Percentiles rank a stretch among this genome's conserved stretches.
Conservation (phyloP, 2,797 vertebrate species). For the Sus cebifrons region DNA sequence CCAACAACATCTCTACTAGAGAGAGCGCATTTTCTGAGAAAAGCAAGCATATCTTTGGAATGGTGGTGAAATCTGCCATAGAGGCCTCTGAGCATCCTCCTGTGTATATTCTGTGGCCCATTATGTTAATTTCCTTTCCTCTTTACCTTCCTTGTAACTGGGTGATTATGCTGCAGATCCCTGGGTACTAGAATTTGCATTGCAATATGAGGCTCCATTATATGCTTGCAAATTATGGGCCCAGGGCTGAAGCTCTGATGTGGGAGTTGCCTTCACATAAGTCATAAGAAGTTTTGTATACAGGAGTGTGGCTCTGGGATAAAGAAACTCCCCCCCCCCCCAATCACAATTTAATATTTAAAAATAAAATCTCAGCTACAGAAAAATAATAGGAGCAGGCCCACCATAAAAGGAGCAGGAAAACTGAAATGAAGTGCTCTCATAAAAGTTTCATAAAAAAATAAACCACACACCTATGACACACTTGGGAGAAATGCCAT, state of each 20-base stretch:
- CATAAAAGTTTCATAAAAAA: conserved; percentile 71
- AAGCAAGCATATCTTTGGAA: conserved; percentile 8
- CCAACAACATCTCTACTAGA: background rate
- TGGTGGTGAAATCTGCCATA: conserved; percentile 1
- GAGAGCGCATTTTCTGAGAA: conserved; percentile 51
- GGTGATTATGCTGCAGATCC: conserved; percentile 63
- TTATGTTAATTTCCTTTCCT: conserved; percentile 79
- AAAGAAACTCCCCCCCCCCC: conserved; percentile 67
- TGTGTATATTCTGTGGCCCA: conserved; percentile 69
- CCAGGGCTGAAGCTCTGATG: conserved; percentile 65
- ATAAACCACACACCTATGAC: conserved; percentile 53
- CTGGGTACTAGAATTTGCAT: conserved; percentile 75
- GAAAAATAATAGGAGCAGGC: conserved; percentile 71
- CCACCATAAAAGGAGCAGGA: conserved; percentile 65
- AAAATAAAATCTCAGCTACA: conserved; percentile 78
- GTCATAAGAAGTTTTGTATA: conserved; percentile 74
- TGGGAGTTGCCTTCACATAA: conserved; percentile 69
- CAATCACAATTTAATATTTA: conserved; percentile 79
- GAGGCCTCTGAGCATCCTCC: conserved; percentile 1
- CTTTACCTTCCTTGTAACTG: conserved; percentile 73
- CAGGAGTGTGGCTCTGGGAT: conserved; percentile 64
- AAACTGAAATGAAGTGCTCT: conserved; percentile 58
- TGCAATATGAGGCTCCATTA: conserved; percentile 74
- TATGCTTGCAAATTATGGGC: conserved; percentile 78
- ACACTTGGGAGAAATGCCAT: conserved; percentile 76